Percentiles rank a stretch among this genome's conserved stretches.
phyloP scores from a whole-genome alignment of 37 sponge, comb jelly and placozoan species.

The Agelas oroides region DNA sequence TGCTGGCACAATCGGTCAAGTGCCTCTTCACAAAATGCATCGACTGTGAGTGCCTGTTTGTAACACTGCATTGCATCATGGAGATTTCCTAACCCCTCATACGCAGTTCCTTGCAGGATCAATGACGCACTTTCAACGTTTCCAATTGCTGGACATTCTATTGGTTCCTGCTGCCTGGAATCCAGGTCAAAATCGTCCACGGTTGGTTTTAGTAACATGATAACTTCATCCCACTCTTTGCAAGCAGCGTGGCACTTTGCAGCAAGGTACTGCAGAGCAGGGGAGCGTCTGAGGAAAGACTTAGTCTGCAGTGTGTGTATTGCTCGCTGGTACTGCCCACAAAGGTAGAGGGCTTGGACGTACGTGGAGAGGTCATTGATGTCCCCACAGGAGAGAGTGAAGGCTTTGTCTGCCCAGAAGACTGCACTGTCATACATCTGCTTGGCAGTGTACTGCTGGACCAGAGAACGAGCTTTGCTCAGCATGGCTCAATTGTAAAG shows the following conservation, averaged over 20 bases:
- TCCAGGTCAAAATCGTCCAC: no score
- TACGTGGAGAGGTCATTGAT: slow-evolving; percentile 56
- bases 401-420: slow-evolving; percentile 90
- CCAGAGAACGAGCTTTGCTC: slow-evolving; percentile 34
- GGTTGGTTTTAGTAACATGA: slow-evolving; percentile 29
- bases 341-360: slow-evolving; percentile 39
- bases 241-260: slow-evolving; percentile 75
- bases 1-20: slow-evolving; percentile 52
- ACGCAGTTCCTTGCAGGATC: slow-evolving; percentile 55
- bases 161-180: no score
- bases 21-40: slow-evolving; percentile 78
- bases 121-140: slow-evolving; percentile 48
- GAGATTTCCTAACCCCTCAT: slow-evolving; percentile 69
- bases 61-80: slow-evolving; percentile 56
- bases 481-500: slow-evolving; percentile 24
- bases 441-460: slow-evolving; percentile 45
- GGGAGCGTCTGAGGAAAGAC: no score
- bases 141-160: background rate
- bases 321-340: slow-evolving; percentile 68
- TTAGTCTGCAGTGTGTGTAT: slow-evolving; percentile 41
- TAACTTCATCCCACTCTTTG: slow-evolving; percentile 76
- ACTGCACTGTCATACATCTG: slow-evolving; percentile 57
- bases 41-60: slow-evolving; percentile 41
- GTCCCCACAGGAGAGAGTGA: slow-evolving; percentile 57
- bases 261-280: slow-evolving; percentile 62